Percentiles rank a stretch among this genome's conserved stretches.
phyloP scores from a whole-genome alignment of 64 coral and sea anemone species.

The Platygyra sinensis region DNA sequence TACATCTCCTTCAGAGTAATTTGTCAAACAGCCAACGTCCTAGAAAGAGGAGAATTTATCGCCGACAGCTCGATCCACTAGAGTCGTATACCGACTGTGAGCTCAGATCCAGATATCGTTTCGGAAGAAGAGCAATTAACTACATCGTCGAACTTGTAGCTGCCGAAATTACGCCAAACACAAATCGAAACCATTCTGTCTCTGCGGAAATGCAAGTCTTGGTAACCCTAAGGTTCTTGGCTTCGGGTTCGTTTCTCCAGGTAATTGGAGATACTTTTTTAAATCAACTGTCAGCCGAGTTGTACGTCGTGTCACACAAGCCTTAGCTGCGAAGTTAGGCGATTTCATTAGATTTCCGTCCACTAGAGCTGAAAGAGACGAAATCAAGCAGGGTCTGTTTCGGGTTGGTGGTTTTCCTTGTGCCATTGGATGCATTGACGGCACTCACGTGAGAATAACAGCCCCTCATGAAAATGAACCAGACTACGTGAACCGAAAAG shows the following conservation, averaged over 20 bases:
- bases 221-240: conserved; percentile 33
- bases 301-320: background rate
- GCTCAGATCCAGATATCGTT: conserved; percentile 43
- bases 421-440: conserved; percentile 72
- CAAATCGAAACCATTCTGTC: conserved; percentile 26
- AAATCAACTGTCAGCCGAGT: conserved; percentile 55
- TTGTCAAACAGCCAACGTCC: background rate
- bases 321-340: no score
- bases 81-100: conserved; percentile 22
- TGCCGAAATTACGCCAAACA: conserved; percentile 31
- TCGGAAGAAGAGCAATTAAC: conserved; percentile 23
- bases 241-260: conserved; percentile 45
- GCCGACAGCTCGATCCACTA: conserved; percentile 15
- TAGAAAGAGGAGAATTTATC: background rate
- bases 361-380: no score
- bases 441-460: conserved; percentile 48
- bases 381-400: no score
- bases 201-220: background rate
- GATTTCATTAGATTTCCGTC: no score
- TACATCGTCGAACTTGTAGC: conserved; percentile 31
- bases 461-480: conserved; percentile 27
- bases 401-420: conserved; percentile 26
- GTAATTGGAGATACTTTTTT: conserved; percentile 32
- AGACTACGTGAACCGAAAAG: conserved; percentile 51
- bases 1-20: background rate